These are phyloP conservation scores for Potorous gilbertii DNA, from an alignment of 2,797 vertebrate species.

Conservation along the genomic window DNA sequence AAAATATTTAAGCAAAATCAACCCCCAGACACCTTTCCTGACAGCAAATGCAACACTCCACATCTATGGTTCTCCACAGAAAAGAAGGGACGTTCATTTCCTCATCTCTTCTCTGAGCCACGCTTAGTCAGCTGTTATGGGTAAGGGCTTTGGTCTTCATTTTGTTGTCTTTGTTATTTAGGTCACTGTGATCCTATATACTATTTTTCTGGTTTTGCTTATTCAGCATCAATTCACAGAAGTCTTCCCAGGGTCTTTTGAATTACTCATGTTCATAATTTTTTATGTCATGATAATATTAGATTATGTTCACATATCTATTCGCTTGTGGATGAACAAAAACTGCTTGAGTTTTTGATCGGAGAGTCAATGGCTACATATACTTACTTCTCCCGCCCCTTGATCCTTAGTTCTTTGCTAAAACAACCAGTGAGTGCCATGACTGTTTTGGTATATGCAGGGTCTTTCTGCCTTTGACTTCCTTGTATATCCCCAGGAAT, in stretches of 20 bases:
- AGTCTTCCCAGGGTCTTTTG: not conserved
- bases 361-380: not conserved
- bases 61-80: not conserved
- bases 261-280: not conserved
- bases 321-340: not conserved
- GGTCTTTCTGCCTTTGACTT: not conserved
- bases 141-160: not conserved
- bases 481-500: not conserved
- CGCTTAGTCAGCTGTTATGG: not conserved
- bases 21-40: not conserved
- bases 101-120: not conserved
- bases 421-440: not conserved
- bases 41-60: not conserved
- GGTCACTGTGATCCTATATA: not conserved
- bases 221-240: not conserved
- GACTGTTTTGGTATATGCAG: not conserved
- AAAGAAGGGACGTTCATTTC: not conserved
- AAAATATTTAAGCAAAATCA: not conserved
- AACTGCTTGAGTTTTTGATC: not conserved
- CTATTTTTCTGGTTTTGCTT: not conserved
- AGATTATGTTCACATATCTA: not conserved
- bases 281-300: not conserved
- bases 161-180: not conserved
- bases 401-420: not conserved
- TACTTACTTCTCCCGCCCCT: accelerated